Base-by-base conservation (phyloP, 1,140 invertebrate genomes). In the Drosophila guanche region DNA sequence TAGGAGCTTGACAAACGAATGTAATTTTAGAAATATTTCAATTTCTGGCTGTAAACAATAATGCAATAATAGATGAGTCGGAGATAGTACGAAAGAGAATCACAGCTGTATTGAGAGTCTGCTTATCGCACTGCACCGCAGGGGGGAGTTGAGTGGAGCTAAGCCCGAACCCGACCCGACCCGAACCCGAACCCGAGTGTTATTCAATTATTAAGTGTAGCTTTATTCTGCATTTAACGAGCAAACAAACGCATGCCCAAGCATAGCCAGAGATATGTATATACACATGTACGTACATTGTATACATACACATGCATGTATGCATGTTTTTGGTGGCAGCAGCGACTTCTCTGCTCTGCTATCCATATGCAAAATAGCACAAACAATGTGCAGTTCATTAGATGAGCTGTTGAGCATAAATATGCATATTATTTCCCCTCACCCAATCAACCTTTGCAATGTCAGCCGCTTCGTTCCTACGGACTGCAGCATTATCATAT, bases 361-460 rank as follows among this genome's bases (percentile, higher is more conserved):
- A 22, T 75, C 43, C 43, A 62, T 67, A 55, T 60, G 43, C 48
- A 69, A 81, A 54, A 54, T 48, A 84, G 22, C 53, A 33, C 70
- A 48, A 71, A 85, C 81, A 80, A 74, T 71, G 68, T 76, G 65
- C 73, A 88, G 74, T 83, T 88, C 84, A 86, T 86, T 86, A 88
- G 75, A 72, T 69, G 62, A 52, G 41, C 43, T 76, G 72, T 48
- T 61, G 62, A 73, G 69, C 81, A 71, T 76, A 68, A 69, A 79
- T 68, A 56, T 56, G 74, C 75, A 75, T 84, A 56, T 79, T 78
- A 47, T 74, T 77, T 77, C 33, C 52, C 52, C 54, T 37, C 1
- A 45, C 3, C 23, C 45, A 12, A 48, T 50, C 40, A 27, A 22
- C 67, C 41, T 62, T 53, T 70, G 76, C 76, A 79, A 79, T 79